These are phyloP conservation scores for Ianthella basta DNA, from an alignment of 37 sponge, comb jelly and placozoan genomes.

Conservation along the genomic window DNA sequence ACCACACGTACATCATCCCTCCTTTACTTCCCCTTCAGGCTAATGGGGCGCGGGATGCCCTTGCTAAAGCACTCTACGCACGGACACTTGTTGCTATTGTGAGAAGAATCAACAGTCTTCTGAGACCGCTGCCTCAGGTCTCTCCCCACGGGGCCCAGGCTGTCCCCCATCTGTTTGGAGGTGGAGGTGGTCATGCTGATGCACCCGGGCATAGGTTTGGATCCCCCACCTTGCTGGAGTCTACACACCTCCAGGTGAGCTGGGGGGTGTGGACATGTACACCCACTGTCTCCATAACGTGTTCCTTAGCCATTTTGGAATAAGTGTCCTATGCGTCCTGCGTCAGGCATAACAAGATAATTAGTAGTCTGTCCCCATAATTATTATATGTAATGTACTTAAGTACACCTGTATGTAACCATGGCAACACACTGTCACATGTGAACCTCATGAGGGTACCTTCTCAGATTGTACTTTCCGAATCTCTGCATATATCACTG, in stretches of 20 bases:
- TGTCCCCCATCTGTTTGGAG: conserved; percentile 17
- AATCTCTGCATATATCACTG: too few relatives aligned
- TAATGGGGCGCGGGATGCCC: conserved; percentile 83
- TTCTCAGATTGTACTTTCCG: too few relatives aligned
- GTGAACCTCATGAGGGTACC: too few relatives aligned
- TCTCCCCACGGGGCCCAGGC: background rate
- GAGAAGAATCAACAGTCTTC: conserved; percentile 77
- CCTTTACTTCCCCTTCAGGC: conserved; percentile 46
- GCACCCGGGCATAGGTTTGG: background rate
- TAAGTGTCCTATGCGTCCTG: too few relatives aligned
- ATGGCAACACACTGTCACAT: too few relatives aligned
- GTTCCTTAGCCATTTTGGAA: too few relatives aligned
- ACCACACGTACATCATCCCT: background rate
- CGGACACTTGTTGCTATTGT: conserved; percentile 83
- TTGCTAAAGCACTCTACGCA: conserved; percentile 85
- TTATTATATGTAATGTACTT: too few relatives aligned
- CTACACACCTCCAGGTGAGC: background rate
- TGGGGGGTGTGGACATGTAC: too few relatives aligned
- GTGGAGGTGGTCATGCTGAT: background rate
- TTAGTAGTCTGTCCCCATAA: too few relatives aligned
- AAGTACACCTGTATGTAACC: too few relatives aligned
- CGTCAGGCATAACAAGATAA: too few relatives aligned
- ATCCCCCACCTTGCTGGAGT: background rate
- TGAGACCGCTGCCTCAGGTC: conserved; percentile 32
- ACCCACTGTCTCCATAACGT: too few relatives aligned